Percentiles rank a stretch among this genome's conserved stretches.
Conservation (phyloP, 2,113 vertebrate species). For the Cottus gobio region DNA sequence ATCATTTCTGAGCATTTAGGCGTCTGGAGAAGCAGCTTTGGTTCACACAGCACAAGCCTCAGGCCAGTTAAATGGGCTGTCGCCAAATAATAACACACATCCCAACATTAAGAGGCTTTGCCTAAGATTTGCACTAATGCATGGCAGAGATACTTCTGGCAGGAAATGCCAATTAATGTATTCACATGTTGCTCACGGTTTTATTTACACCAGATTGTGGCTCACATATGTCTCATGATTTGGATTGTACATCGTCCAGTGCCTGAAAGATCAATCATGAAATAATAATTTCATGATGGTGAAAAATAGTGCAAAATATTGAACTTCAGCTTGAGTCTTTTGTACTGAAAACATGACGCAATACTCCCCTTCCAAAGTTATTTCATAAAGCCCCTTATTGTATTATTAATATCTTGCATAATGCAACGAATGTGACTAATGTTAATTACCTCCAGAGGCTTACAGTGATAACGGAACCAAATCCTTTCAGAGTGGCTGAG, state of each 20-base stretch:
- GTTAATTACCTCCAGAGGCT: slow-evolving; percentile 19
- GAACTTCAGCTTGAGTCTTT: not conserved
- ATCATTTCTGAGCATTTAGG: not conserved
- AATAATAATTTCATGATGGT: not conserved
- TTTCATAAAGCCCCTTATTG: slow-evolving; percentile 22
- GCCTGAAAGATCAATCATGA: not conserved
- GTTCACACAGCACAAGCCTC: slow-evolving; percentile 1
- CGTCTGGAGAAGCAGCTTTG: not conserved
- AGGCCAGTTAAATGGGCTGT: not conserved
- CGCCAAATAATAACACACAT: not conserved
- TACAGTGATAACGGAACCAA: slow-evolving; percentile 13
- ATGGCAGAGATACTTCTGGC: not conserved
- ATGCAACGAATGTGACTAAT: slow-evolving; percentile 32
- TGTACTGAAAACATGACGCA: not conserved
- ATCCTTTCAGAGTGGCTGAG: not conserved
- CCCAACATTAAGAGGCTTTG: not conserved
- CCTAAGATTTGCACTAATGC: not conserved
- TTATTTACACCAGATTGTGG: not conserved
- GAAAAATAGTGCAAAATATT: not conserved
- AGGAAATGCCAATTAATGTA: not conserved
- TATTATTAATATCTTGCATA: slow-evolving; percentile 35
- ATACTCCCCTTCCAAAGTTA: slow-evolving; percentile 2
- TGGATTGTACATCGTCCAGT: not conserved
- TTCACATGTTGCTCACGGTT: not conserved
- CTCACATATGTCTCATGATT: not conserved